Conservation (phyloP, 2,113 vertebrate genomes). For the Pteruthius melanotis region DNA sequence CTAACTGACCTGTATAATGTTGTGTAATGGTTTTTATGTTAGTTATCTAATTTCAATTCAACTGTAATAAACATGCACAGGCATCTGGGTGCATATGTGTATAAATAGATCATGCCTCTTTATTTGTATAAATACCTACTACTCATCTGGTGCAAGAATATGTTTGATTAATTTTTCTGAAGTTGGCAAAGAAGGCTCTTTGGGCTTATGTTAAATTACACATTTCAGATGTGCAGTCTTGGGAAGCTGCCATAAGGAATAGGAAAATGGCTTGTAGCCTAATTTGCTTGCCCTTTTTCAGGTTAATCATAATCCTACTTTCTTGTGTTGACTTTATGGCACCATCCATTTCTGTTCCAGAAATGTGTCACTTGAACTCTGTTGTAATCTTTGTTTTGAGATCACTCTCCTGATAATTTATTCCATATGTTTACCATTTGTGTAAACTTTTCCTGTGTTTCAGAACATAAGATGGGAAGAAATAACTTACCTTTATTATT, state of each 20-base stretch:
- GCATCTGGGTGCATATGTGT: background rate
- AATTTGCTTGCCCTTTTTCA: constrained; percentile 36
- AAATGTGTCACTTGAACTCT: constrained; percentile 49
- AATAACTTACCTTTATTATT: constrained; percentile 30
- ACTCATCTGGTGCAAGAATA: constrained; percentile 6
- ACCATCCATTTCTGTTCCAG: constrained; percentile 25
- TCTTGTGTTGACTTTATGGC: constrained; percentile 53
- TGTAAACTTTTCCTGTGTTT: background rate
- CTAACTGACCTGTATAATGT: constrained; percentile 47
- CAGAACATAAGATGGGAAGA: constrained; percentile 2
- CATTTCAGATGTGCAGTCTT: constrained; percentile 22
- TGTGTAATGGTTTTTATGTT: constrained; percentile 18
- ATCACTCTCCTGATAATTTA: constrained; percentile 54
- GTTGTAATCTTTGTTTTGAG: constrained; percentile 47
- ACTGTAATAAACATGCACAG: background rate
- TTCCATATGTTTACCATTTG: constrained; percentile 49
- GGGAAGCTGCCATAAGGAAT: constrained; percentile 38
- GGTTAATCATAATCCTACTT: constrained; percentile 48
- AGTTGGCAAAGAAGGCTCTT: background rate
- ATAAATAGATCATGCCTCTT: constrained; percentile 16
- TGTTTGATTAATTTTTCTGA: constrained; percentile 29
- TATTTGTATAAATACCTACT: constrained; percentile 34
- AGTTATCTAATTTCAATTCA: constrained; percentile 21
- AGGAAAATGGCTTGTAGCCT: constrained; percentile 16
- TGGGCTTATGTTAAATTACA: background rate